Evolutionary conservation across 2,888 invertebrate genomes (phyloP), one percentile per base, ranked within the genome.

Genomic region (Tenthredo notha): DNA sequence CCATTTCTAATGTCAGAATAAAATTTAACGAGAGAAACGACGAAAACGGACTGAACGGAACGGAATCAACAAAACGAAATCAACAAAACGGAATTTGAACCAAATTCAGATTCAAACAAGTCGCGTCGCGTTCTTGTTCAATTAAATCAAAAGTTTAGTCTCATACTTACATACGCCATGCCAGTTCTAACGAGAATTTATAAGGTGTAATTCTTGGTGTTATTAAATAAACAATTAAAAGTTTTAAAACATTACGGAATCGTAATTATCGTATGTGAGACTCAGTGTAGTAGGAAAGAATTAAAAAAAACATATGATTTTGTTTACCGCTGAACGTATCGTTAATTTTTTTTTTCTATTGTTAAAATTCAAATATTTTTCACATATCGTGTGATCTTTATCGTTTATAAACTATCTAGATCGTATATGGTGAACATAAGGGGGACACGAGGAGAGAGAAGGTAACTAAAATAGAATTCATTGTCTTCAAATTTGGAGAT

Each of bases 141-240:
- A 40, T n/a, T 29, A n/a, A 21, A 40, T 10, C n/a, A 40, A 43
- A 7, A 37, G n/a, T n/a, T n/a, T n/a, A n/a, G 7, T 74, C 10
- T 40, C n/a, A 43, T 77, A 77, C 77, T 77, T 33, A 77, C 77
- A 47, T 0, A 50, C 29, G 77, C 77, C 77, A 77, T 77, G 33
- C 54, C 18, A 18, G 10, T 54, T 47, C 21, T 6, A 40, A 80
- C 80, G 61, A 61, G 40, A 80, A 61, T 80, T 80, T 21, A 12
- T 21, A 40, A n/a, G 25, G 2, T 33, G 2, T 33, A 74, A 29
- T 80, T 78, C 15, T 37, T 9, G 33, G 2, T n/a, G 18, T 37
- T 58, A 7, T 25, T 37, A 61, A 61, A 77, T 77, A 33, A 80
- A 80, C 33, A 21, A 47, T 75, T 25, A 18, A 75, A 75, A 75